These are phyloP conservation scores for Meta bourneti DNA, from an alignment of 2,888 invertebrate species.

Conservation along the genomic window DNA sequence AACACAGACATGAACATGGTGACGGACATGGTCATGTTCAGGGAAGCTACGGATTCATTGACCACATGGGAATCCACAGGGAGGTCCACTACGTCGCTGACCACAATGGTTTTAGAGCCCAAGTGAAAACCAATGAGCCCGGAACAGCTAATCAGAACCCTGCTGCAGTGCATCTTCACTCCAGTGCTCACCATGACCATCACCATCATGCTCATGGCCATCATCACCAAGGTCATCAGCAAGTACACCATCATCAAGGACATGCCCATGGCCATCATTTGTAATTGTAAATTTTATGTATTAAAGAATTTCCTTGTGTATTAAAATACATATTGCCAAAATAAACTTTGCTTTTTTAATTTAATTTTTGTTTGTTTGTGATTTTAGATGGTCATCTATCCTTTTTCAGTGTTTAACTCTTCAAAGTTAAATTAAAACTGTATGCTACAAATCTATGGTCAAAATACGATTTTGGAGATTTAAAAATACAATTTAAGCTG, in stretches of 20 bases:
- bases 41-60: conserved; percentile 41
- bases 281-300: no score
- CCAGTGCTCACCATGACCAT: background rate
- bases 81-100: conserved; percentile 33
- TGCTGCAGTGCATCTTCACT: conserved; percentile 5
- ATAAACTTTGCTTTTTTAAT: no score
- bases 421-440: no score
- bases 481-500: no score
- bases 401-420: no score
- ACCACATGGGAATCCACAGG: conserved; percentile 34
- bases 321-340: no score
- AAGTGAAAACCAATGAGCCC: conserved; percentile 33
- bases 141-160: conserved; percentile 42
- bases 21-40: conserved; percentile 29
- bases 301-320: no score
- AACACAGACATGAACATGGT: conserved; percentile 37
- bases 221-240: background rate
- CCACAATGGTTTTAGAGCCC: background rate
- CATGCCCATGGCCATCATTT: background rate
- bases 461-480: no score
- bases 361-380: no score
- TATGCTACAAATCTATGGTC: no score
- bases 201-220: background rate
- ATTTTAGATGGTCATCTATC: no score
- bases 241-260: background rate